Base-by-base conservation (phyloP, 2,113 vertebrate genomes). In the Butorides virescens region DNA sequence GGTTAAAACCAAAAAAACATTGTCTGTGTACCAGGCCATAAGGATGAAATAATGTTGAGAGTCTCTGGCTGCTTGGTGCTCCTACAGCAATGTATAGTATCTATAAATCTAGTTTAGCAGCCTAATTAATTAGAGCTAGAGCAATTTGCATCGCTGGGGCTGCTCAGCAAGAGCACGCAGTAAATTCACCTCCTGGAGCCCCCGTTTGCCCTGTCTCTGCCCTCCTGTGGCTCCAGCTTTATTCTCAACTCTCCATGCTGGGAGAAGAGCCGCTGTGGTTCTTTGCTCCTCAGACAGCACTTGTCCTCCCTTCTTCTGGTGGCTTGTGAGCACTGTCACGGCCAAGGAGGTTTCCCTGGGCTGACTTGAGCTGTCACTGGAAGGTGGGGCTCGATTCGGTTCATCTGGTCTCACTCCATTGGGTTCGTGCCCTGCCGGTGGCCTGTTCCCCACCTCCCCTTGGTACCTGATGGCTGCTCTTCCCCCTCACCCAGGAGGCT, bases 61-160 rank as follows among this genome's bases (percentile, higher is more conserved):
- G 42, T 16, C 37, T 79, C 77, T 79, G 67, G 53, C 71, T 93
- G 73, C 42, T 90, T 79, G 76, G 56, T 92, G 55, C 63, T 94
- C 23, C 67, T 85, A 37, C 49, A 70, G 81, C 47, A 88, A 94
- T 88, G 84, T 79, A 88, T 42, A 70, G 20, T 15, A 59, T 55
- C 87, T 30, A 68, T 91, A 95, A 85, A 91, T 96, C 84, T 25
- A 22, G 26, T n/a, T 88, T 63, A 95, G 55, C 53, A 47, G 46
- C 62, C 71, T 92, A 80, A 91, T 92, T 97, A 96, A 88, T 96
- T 89, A 76, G 55, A 82, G 27, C 65, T 88, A 50, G 49, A 72
- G 70, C 49, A 93, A 76, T 95, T 93, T 95, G 81, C 80, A 96
- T 97, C 58, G 8, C 49, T 62, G 62, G n/a, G 44, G 32, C 61